Conservation (phyloP, 2,888 invertebrate genomes). For the Pyrgus malvae region DNA sequence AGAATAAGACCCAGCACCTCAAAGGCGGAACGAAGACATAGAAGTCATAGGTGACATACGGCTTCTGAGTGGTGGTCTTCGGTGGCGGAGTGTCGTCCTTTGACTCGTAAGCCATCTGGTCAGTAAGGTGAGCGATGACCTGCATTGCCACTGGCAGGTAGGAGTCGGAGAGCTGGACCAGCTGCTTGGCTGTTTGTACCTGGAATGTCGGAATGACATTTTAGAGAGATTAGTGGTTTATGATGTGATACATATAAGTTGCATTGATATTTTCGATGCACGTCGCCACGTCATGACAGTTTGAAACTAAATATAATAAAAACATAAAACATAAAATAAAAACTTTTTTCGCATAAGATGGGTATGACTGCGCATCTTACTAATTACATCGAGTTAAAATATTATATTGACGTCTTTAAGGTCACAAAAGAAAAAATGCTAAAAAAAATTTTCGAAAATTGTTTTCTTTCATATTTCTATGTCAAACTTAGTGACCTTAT, state of each 20-base stretch:
- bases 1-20: neutral
- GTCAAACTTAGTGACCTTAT: no score
- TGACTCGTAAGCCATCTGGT: conserved; percentile 82
- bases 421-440: no score
- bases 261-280: no score
- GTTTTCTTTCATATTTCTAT: no score
- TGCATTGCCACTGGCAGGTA: conserved; percentile 87
- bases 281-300: no score
- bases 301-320: no score
- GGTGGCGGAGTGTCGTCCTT: conserved; percentile 49
- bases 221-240: neutral
- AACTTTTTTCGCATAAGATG: no score
- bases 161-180: conserved; percentile 80
- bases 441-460: no score
- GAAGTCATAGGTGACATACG: conserved; percentile 8
- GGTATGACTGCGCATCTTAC: no score
- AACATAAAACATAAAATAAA: no score
- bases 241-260: neutral
- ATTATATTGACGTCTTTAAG: no score
- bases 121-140: conserved; percentile 83
- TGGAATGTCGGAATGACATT: conserved; percentile 40
- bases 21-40: neutral
- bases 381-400: no score
- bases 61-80: conserved; percentile 38
- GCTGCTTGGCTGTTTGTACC: conserved; percentile 66